These are phyloP conservation scores for Grantiella picta DNA, from an alignment of 2,113 vertebrate species.

Conservation along the genomic window DNA sequence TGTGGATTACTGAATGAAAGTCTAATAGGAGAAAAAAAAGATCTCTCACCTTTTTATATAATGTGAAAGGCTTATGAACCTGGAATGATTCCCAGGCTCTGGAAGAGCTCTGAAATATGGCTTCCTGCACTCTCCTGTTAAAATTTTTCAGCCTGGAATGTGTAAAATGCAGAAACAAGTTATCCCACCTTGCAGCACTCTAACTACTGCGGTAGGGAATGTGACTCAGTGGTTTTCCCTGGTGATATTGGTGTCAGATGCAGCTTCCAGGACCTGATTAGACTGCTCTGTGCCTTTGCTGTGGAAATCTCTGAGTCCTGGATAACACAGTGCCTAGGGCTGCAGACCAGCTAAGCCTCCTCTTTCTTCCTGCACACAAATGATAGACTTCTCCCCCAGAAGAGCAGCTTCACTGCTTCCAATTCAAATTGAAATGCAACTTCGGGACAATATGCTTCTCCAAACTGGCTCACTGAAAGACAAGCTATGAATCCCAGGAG, in stretches of 20 bases:
- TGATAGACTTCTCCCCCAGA: background rate
- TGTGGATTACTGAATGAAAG: background rate
- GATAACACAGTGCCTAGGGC: background rate
- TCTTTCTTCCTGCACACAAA: background rate
- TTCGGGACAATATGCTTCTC: background rate
- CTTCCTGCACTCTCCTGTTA: background rate
- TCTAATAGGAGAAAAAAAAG: background rate
- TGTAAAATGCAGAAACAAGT: background rate
- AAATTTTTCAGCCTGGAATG: background rate
- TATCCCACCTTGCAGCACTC: background rate
- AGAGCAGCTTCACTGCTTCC: background rate
- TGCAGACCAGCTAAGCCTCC: background rate
- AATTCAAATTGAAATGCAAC: background rate
- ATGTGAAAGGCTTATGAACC: background rate
- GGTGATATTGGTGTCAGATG: background rate
- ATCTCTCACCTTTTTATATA: background rate
- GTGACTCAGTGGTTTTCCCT: background rate
- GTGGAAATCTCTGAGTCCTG: background rate
- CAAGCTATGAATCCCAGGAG: background rate
- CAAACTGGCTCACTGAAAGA: background rate
- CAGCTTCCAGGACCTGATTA: background rate
- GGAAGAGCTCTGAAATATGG: background rate
- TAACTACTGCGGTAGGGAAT: background rate
- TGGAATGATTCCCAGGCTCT: background rate
- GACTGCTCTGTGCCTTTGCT: background rate